Evolutionary conservation across 1,140 invertebrate genomes (phyloP).

Genomic region (Brachionus plicatilis): DNA sequence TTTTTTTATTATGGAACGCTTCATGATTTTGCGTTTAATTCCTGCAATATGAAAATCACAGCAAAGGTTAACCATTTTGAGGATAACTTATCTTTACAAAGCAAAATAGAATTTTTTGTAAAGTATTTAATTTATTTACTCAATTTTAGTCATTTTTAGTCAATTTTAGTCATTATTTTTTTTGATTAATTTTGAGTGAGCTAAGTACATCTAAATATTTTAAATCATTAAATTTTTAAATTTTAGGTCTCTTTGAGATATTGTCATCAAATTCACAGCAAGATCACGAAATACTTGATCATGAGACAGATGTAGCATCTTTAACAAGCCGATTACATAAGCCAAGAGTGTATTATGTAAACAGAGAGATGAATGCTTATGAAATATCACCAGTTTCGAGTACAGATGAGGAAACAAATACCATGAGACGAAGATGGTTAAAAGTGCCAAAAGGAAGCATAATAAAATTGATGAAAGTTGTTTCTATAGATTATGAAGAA

Average conservation of each 20-base stretch:
- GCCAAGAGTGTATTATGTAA: conserved; percentile 20
- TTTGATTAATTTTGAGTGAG: no score
- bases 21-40: no score
- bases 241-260: conserved; percentile 19
- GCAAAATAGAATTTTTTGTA: no score
- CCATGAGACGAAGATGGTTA: neutral
- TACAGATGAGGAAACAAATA: neutral
- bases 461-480: neutral
- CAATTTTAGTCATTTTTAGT: no score
- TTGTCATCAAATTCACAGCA: neutral
- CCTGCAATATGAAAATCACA: no score
- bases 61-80: no score
- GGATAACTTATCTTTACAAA: no score
- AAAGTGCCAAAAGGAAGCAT: neutral
- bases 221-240: no score
- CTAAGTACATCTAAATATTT: no score
- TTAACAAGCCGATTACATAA: neutral
- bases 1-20: no score
- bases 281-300: conserved; percentile 1
- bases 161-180: no score
- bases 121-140: no score
- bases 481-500: conserved; percentile 28
- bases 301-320: conserved; percentile 25
- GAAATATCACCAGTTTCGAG: neutral
- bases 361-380: conserved; percentile 6